Base-by-base conservation (phyloP, 1,140 invertebrate genomes). In the Teleopsis dalmanni region DNA sequence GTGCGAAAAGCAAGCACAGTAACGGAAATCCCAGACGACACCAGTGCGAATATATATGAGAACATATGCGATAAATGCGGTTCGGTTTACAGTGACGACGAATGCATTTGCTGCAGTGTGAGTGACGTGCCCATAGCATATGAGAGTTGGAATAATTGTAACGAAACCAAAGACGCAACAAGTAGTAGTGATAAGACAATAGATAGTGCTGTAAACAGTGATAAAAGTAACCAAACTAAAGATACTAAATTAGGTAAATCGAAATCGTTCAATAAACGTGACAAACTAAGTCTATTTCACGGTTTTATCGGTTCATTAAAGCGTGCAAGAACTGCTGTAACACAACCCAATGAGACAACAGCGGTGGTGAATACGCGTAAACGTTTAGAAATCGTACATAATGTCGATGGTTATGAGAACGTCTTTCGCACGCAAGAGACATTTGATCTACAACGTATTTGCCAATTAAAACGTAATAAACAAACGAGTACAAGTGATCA, bases 321-420 rank as follows among this genome's bases (percentile, higher is more conserved):
- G 54, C 58, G 65, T 56, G 37, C 47, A 54, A 33, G 55, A 52
- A 11, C 48, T 29, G 18, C 11, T 22, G 13, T 16, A 13, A 37
- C 16, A n/a, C 14, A 8, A 23, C 16, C 21, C 19, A 19, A 31
- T 8, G 27, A 29, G 27, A 13, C 27, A 7, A 13, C 7, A 31
- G 7, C n/a, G 11, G 18, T 3, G 11, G 33, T 5, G 35, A 37
- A 23, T 19, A 25, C 18, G 27, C 36, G 11, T 8, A 50, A 31
- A n/a, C n/a, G 35, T 3, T 40, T 69, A 40, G 62, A 69, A 27
- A 66, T 69, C 31, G 57, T 69, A 13, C 61, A 69, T 48, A 64
- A 69, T 41, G 61, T 69, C 14, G 65, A 62, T 36, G 65, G 40
- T 22, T 45, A 31, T 33, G 31, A 51, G 10, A 48, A 65, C 29